Base-by-base conservation (phyloP, 2,113 vertebrate species). In the Neogobius melanostomus region DNA sequence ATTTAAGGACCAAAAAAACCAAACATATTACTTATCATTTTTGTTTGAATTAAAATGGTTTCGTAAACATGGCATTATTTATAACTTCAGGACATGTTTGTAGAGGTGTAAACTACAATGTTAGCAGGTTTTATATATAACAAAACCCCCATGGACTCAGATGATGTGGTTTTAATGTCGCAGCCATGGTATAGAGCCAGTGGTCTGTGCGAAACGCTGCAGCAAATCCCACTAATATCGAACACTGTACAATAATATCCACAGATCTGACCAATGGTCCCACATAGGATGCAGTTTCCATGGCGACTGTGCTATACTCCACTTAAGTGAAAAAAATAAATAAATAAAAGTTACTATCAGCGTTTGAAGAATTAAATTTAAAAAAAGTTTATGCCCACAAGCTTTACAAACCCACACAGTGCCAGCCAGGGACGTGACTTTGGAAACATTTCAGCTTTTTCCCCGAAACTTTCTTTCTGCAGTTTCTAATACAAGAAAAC, bases 281-380 rank as follows among this genome's bases (percentile, higher is more conserved):
- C 42, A 61, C 59, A 61, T 44, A 61, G 59, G 59, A 44, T 42
- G 36, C 59, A 44, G 59, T 61, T 61, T 61, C 59, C 59, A 61
- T 61, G 59, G 43, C 15, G 43, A 61, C 42, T 10, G 28, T 16
- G 42, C 56, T 59, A 61, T 61, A 45, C 59, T 61, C 36, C 42
- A 12, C 57, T 60, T 14, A 8, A 60, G 42, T 6, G 12, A 43
- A 43, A 36, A 36, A 36, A 36, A n/a, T 44, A 43, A 21, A 21
- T 21, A 2, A 21, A 21, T 16, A 7, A 8, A 42, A 61, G 36
- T 61, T 61, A 61, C 59, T 61, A 61, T n/a, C 7, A 45, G 36
- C 3, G 15, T 45, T 61, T 61, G 59, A 61, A 61, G 59, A 44
- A 44, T 61, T 61, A 14, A 44, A 60, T 15, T 21, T 21, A 21